A percentile compares a stretch with the other conserved stretches of the same genome.
These are phyloP conservation scores for Hylaeus volcanicus DNA, from an alignment of 1,140 invertebrate genomes.

Conservation along the genomic window DNA sequence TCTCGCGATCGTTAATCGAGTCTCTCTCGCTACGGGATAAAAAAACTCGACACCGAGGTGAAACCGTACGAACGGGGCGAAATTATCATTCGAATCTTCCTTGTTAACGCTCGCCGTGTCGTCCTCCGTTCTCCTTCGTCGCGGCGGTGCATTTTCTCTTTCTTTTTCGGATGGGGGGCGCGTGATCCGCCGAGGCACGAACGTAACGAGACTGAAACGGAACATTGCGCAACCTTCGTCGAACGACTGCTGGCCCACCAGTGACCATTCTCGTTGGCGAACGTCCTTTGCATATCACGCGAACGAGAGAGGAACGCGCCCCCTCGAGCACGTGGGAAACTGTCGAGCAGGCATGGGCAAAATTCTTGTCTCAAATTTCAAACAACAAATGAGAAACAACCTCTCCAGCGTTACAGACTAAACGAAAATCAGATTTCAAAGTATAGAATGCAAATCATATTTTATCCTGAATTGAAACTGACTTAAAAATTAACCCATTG, in stretches of 20 bases:
- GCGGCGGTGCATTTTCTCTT: background rate
- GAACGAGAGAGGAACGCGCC: background rate
- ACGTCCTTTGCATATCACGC: background rate
- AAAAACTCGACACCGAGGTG: slow-evolving; percentile 41
- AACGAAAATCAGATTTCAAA: too few relatives aligned
- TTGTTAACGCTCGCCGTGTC: slow-evolving; percentile 44
- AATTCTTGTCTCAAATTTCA: too few relatives aligned
- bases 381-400: too few relatives aligned
- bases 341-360: too few relatives aligned
- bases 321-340: background rate
- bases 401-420: too few relatives aligned
- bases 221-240: background rate
- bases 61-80: slow-evolving; percentile 54
- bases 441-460: too few relatives aligned
- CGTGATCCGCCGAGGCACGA: slow-evolving; percentile 15
- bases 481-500: too few relatives aligned
- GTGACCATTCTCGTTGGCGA: background rate
- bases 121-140: background rate
- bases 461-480: too few relatives aligned
- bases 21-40: slow-evolving; percentile 22
- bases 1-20: slow-evolving; percentile 66
- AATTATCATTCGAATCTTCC: slow-evolving; percentile 63
- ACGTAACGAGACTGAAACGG: background rate
- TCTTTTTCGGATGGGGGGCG: background rate
- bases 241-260: background rate